phyloP scores from a whole-genome alignment of 2,888 invertebrate species.

The Cremastinae sp. region DNA sequence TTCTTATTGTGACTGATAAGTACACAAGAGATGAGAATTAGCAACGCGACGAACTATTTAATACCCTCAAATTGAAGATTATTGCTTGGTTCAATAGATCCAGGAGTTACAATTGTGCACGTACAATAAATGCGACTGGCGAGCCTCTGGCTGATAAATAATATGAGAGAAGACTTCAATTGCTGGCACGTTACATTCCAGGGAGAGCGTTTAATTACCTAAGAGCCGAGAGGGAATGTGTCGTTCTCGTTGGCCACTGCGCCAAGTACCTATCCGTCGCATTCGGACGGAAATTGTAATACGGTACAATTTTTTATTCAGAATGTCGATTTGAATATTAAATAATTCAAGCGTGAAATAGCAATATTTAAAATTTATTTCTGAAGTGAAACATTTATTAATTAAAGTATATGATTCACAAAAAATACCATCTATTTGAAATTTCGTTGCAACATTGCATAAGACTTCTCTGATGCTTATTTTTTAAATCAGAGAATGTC shows the following conservation, averaged over 20 bases:
- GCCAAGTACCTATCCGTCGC: constrained; percentile 5
- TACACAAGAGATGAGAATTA: constrained; percentile 11
- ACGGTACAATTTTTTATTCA: constrained; percentile 32
- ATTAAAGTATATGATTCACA: too few relatives aligned
- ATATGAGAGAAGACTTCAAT: constrained; percentile 37
- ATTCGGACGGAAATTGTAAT: constrained; percentile 41
- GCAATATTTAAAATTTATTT: too few relatives aligned
- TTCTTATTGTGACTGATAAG: constrained; percentile 4
- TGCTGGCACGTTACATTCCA: constrained; percentile 55
- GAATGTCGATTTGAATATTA: too few relatives aligned
- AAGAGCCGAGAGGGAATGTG: constrained; percentile 38
- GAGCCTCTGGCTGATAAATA: constrained; percentile 26
- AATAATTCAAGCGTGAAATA: too few relatives aligned
- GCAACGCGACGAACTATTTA: constrained; percentile 38
- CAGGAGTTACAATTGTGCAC: constrained; percentile 25
- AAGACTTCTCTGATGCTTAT: too few relatives aligned
- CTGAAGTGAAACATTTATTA: too few relatives aligned
- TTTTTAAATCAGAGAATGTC: too few relatives aligned
- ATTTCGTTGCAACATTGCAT: too few relatives aligned
- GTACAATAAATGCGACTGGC: constrained; percentile 10
- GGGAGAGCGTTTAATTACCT: constrained; percentile 48
- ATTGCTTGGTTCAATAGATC: constrained; percentile 55
- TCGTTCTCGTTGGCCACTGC: constrained; percentile 7
- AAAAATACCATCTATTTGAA: too few relatives aligned
- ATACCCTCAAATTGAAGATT: constrained; percentile 54